Evolutionary conservation across 2,113 vertebrate species (phyloP).

Genomic region (Spea bombifrons): DNA sequence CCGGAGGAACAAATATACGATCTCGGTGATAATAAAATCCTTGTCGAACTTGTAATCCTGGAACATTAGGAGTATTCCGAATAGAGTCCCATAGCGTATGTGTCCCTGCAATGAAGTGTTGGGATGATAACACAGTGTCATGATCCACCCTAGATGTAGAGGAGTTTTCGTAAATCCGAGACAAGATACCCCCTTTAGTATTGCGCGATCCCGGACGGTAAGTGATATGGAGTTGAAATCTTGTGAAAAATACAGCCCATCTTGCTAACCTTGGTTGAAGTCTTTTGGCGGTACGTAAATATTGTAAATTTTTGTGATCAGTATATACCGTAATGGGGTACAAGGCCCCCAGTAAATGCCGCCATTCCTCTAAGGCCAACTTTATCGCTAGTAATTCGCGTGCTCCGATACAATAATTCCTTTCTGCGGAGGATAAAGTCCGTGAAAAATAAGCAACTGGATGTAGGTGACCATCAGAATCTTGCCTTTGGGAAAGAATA

Average conservation of each 20-base stretch:
- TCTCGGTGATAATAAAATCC: background rate
- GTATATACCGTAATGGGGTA: background rate
- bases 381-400: background rate
- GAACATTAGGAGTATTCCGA: no score
- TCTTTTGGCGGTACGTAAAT: background rate
- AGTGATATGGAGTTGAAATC: no score
- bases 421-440: background rate
- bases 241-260: background rate
- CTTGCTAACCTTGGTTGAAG: background rate
- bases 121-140: no score
- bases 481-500: background rate
- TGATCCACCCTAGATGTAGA: no score
- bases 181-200: no score
- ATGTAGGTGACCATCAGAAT: background rate
- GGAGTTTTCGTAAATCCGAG: background rate
- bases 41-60: background rate
- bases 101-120: no score
- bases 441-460: background rate
- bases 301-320: background rate
- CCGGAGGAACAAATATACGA: background rate
- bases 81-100: no score
- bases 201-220: no score
- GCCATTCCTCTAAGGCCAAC: no score
- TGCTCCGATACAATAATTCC: background rate
- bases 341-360: no score